These are phyloP conservation scores for Anolis carolinensis DNA, from an alignment of 2,113 vertebrate species.

Conservation along the genomic window DNA sequence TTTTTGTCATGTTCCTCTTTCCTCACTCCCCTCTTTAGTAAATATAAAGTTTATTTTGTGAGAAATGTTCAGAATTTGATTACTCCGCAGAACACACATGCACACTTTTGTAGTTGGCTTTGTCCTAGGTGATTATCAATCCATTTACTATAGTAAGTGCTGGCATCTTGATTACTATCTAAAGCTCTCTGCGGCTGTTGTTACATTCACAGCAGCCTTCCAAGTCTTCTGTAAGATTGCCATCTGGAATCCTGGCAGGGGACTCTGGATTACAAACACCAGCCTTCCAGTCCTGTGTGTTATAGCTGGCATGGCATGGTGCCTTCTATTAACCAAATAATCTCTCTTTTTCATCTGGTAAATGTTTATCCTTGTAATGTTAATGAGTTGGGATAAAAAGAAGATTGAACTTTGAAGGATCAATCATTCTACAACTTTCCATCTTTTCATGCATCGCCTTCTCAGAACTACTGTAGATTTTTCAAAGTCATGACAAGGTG, in stretches of 20 bases:
- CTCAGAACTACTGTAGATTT: neutral
- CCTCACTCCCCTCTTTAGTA: too few relatives aligned
- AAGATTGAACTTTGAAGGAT: neutral
- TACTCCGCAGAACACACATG: slow-evolving; percentile 9
- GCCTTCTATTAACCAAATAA: slow-evolving; percentile 26
- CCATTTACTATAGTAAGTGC: slow-evolving; percentile 29
- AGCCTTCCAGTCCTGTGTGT: neutral
- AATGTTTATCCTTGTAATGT: neutral
- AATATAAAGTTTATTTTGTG: neutral
- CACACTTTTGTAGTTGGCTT: neutral
- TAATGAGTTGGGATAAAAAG: slow-evolving; percentile 1
- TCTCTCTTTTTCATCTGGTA: neutral
- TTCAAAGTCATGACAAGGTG: slow-evolving; percentile 7
- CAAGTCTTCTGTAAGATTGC: neutral
- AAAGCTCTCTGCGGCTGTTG: slow-evolving; percentile 14
- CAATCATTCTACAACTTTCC: neutral
- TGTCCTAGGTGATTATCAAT: slow-evolving; percentile 25
- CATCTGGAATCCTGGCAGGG: slow-evolving; percentile 29
- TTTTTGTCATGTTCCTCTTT: neutral
- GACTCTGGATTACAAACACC: slow-evolving; percentile 11
- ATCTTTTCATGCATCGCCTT: neutral
- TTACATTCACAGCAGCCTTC: slow-evolving; percentile 43
- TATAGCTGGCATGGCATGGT: neutral
- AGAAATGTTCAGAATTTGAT: neutral
- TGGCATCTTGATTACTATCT: neutral